A percentile compares a stretch with the other conserved stretches of the same genome.
phyloP scores from a whole-genome alignment of 2,113 vertebrate genomes.

The Climacteris rufus region DNA sequence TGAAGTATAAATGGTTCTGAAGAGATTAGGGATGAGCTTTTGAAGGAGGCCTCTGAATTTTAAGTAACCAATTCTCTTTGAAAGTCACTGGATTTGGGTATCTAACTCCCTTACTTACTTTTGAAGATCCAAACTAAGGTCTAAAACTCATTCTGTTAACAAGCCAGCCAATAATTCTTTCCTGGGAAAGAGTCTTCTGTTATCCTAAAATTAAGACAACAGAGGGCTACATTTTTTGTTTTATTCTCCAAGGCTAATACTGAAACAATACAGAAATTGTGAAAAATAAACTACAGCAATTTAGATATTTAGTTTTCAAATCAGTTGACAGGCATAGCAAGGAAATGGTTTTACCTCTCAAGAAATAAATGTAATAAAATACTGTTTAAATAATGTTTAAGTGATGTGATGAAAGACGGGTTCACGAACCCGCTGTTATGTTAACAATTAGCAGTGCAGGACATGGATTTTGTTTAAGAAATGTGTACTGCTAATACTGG shows the following conservation, averaged over 20 bases:
- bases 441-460: constrained; percentile 38
- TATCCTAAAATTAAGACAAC: constrained; percentile 32
- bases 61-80: constrained; percentile 18
- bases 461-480: constrained; percentile 59
- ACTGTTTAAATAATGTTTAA: constrained; percentile 65
- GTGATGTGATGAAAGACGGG: constrained; percentile 60
- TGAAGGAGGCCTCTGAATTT: constrained; percentile 37
- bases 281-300: constrained; percentile 38
- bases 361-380: constrained; percentile 64
- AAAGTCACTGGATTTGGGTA: neutral
- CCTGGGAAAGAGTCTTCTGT: constrained; percentile 14
- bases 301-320: constrained; percentile 62
- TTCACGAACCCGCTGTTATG: constrained; percentile 52
- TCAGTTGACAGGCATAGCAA: constrained; percentile 45
- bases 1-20: constrained; percentile 38
- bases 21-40: constrained; percentile 50
- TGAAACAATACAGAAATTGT: constrained; percentile 25
- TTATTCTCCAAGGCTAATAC: constrained; percentile 22
- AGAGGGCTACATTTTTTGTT: neutral
- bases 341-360: constrained; percentile 55
- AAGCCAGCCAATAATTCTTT: neutral
- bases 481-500: constrained; percentile 25
- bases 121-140: constrained; percentile 1
- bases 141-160: constrained; percentile 12
- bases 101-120: neutral